Percentiles rank a stretch among this genome's conserved stretches.
Conservation (phyloP, 2,113 vertebrate genomes). For the Bothrops jararaca region DNA sequence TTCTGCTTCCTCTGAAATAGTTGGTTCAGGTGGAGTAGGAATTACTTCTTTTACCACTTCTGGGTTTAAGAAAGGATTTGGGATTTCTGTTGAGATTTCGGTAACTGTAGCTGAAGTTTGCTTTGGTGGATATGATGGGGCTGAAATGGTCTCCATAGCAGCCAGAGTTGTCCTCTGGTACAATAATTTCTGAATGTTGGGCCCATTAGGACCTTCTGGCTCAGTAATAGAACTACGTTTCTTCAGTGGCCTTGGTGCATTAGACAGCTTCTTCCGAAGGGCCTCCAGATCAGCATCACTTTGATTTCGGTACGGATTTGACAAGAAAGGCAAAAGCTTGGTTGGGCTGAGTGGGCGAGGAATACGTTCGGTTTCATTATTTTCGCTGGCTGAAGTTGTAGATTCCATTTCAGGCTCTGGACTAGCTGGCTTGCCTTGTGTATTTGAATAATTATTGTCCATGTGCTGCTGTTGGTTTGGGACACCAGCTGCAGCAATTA, state of each 20-base stretch:
- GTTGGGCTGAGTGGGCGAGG: constrained; percentile 95
- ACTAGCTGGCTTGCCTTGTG: constrained; percentile 72
- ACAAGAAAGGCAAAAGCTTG: constrained; percentile 92
- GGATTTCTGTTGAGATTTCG: constrained; percentile 66
- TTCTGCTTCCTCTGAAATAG: constrained; percentile 60
- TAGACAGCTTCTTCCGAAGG: constrained; percentile 89
- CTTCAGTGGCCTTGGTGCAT: constrained; percentile 90
- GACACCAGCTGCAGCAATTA: constrained; percentile 71
- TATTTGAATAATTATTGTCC: constrained; percentile 75
- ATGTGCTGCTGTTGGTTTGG: constrained; percentile 63
- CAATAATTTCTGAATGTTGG: constrained; percentile 95
- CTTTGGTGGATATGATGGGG: constrained; percentile 72
- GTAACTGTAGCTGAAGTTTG: constrained; percentile 49
- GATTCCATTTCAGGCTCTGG: constrained; percentile 71
- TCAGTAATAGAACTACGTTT: constrained; percentile 98
- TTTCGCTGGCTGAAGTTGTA: constrained; percentile 61
- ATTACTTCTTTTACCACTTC: constrained; percentile 60
- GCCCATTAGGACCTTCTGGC: constrained; percentile 91
- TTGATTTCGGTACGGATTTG: constrained; percentile 93
- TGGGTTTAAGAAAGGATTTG: constrained; percentile 64
- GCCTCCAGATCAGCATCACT: constrained; percentile 94
- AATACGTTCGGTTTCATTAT: constrained; percentile 80
- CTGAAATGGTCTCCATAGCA: constrained; percentile 87
- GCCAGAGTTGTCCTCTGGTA: constrained; percentile 96
- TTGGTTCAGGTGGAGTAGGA: constrained; percentile 49